Base-by-base conservation (phyloP, 2,797 vertebrate genomes). In the Pangasius larnaudii region DNA sequence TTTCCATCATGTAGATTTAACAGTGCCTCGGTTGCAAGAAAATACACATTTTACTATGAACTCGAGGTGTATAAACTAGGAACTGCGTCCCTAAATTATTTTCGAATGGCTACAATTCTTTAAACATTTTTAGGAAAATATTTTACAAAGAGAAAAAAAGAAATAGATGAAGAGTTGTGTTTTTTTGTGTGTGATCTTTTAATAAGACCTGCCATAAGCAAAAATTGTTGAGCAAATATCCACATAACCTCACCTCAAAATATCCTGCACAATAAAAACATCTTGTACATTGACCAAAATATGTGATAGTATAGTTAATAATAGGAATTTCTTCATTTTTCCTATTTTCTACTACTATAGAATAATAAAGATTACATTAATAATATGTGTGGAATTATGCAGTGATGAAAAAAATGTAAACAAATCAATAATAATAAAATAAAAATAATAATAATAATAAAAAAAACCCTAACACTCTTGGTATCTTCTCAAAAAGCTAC, bases 1-100 rank as follows among this genome's bases (percentile, higher is more conserved):
- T 84, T 67, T 84, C 11, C 82, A 30, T 69, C 46, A 13, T 67
- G 18, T 61, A 82, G 16, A 51, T 71, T 74, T 46, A 59, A 46
- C 61, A 42, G 61, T 67, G 27, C 24, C 7, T 24, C 19, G 2
- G 36, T 75, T 51, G 36, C 3, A 51, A 27, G 22, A 61, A 77
- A 75, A 78, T 79, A 16, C 14, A 56, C 16, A 42, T 36, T 36
- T 46, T 51, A 27, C 1, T 24, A 39, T 8, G 0, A 42, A 72
- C 22, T 42, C 4, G 1, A 22, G n/a, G 33, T 56, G 1, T 24
- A 9, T 39, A 24, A 36, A 59, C 6, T 22, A n/a, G 3, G 14
- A 33, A 22, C 9, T 11, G 22, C 27, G 19, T n/a, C 30, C 19
- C 22, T 14, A 36, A 59, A 58, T 51, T n/a, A 16, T 16, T 53